phyloP scores from a whole-genome alignment of 2,113 vertebrate species.

The Polyodon spathula region DNA sequence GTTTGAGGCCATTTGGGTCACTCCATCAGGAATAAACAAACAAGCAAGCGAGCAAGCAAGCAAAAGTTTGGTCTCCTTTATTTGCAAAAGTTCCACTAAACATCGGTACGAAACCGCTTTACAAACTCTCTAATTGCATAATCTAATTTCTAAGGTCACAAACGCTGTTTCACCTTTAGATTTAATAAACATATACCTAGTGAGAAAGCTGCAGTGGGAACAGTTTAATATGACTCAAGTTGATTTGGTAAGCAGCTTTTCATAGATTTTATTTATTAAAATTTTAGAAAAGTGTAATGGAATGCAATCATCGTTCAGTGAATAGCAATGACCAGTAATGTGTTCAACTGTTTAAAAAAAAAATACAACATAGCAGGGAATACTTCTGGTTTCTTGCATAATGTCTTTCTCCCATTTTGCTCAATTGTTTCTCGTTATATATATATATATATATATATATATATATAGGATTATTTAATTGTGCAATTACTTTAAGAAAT shows the following conservation, averaged over 20 bases:
- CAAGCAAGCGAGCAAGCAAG: too few relatives aligned
- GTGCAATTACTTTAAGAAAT: too few relatives aligned
- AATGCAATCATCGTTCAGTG: slow-evolving; percentile 38
- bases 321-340: too few relatives aligned
- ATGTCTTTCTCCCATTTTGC: too few relatives aligned
- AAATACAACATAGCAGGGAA: too few relatives aligned
- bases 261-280: slow-evolving; percentile 66
- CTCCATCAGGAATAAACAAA: slow-evolving; percentile 54
- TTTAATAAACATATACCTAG: slow-evolving; percentile 56
- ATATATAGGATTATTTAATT: too few relatives aligned
- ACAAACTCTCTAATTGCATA: slow-evolving; percentile 62
- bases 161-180: slow-evolving; percentile 48
- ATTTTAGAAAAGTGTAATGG: slow-evolving; percentile 58
- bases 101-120: slow-evolving; percentile 57
- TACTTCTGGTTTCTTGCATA: too few relatives aligned
- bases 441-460: too few relatives aligned
- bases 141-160: slow-evolving; percentile 55
- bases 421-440: too few relatives aligned
- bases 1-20: slow-evolving; percentile 45
- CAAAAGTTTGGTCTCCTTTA: slow-evolving; percentile 11
- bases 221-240: slow-evolving; percentile 61
- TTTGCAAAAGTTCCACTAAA: slow-evolving; percentile 25
- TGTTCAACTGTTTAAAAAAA: too few relatives aligned
- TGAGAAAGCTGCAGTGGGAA: slow-evolving; percentile 38
- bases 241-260: slow-evolving; percentile 68